Conservation (phyloP, 1,140 invertebrate genomes). For the Neodiprion pinetum region DNA sequence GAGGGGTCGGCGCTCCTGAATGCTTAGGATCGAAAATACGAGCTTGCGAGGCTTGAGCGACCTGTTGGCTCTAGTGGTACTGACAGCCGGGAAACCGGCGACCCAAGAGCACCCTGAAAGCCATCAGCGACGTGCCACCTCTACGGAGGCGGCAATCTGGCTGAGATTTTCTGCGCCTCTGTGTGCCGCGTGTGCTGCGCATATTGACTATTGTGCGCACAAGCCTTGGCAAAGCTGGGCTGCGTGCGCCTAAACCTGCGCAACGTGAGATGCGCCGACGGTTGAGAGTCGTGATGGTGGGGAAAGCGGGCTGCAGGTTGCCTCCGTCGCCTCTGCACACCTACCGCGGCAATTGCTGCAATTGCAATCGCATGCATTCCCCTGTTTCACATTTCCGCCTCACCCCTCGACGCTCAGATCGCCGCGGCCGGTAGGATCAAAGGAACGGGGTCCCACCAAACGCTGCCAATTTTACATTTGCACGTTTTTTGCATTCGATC, state of each 20-base stretch:
- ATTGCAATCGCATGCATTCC: conserved; percentile 4
- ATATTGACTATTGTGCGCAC: neutral
- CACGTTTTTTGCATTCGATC: neutral
- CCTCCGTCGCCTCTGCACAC: neutral
- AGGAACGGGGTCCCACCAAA: conserved; percentile 1
- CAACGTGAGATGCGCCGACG: neutral
- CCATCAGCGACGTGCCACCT: neutral
- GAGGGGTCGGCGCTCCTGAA: too few species aligned
- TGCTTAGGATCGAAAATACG: neutral
- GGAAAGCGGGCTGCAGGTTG: neutral
- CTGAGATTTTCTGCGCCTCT: neutral
- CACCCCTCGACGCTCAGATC: neutral
- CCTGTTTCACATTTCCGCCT: conserved; percentile 1
- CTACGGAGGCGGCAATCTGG: neutral
- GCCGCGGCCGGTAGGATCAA: neutral
- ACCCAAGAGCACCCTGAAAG: neutral
- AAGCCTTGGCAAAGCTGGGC: neutral
- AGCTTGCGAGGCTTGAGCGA: neutral
- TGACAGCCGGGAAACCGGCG: neutral
- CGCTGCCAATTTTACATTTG: neutral
- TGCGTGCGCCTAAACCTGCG: neutral
- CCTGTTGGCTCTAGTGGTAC: neutral
- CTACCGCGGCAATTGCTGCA: neutral
- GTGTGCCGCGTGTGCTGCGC: neutral
- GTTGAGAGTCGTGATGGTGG: neutral